phyloP scores from a whole-genome alignment of 2,888 invertebrate species.

The Leptinotarsa rubiginosa region DNA sequence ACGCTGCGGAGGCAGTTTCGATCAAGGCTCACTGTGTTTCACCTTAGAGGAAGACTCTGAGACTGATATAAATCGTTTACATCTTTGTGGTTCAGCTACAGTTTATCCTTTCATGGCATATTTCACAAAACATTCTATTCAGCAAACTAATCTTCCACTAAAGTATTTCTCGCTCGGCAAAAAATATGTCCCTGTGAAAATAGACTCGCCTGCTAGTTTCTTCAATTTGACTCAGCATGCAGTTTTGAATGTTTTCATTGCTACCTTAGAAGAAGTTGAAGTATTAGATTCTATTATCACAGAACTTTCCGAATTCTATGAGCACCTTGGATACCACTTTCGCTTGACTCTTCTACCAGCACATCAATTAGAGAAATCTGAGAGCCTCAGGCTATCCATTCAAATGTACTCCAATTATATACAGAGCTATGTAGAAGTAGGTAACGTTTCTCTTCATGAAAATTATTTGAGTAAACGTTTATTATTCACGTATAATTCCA shows the following conservation, averaged over 20 bases:
- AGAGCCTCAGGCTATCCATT: slow-evolving; percentile 76
- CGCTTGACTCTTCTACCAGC: slow-evolving; percentile 74
- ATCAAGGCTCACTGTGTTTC: slow-evolving; percentile 70
- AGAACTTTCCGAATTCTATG: slow-evolving; percentile 72
- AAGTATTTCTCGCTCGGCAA: slow-evolving; percentile 79
- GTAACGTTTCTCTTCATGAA: slow-evolving; percentile 77
- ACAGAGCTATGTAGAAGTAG: slow-evolving; percentile 78
- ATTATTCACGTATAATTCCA: slow-evolving; percentile 73
- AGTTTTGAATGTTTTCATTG: slow-evolving; percentile 75
- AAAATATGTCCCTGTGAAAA: slow-evolving; percentile 71
- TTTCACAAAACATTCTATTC: slow-evolving; percentile 76
- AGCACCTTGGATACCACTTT: slow-evolving; percentile 76
- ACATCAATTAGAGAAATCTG: slow-evolving; percentile 72
- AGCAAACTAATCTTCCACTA: slow-evolving; percentile 74
- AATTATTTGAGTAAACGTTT: slow-evolving; percentile 84
- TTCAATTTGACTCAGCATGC: slow-evolving; percentile 79
- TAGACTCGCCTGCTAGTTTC: slow-evolving; percentile 65
- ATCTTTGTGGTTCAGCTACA: slow-evolving; percentile 82
- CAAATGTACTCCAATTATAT: slow-evolving; percentile 80
- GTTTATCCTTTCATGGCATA: slow-evolving; percentile 80
- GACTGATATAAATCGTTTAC: slow-evolving; percentile 71
- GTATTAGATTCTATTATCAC: slow-evolving; percentile 71
- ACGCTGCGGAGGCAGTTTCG: slow-evolving; percentile 74
- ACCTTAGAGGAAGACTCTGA: slow-evolving; percentile 71
- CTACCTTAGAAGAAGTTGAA: slow-evolving; percentile 66